Evolutionary conservation across 2,888 invertebrate genomes (phyloP).

Genomic region (Nephrotoma guestfalica): DNA sequence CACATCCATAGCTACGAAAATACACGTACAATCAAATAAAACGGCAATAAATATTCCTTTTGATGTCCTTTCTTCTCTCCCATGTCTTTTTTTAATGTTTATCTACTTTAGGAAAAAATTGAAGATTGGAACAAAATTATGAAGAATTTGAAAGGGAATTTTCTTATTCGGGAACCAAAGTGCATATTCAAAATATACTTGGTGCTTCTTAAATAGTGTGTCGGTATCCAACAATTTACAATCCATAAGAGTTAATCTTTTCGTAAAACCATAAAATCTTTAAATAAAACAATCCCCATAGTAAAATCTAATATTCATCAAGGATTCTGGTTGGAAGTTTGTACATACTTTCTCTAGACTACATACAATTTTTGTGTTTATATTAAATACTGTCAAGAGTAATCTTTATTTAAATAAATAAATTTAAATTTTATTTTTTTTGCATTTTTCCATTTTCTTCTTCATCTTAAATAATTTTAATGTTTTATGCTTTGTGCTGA

Average conservation of each 20-base stretch:
- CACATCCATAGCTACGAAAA: not conserved
- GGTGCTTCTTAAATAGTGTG: not conserved
- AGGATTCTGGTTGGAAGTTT: not conserved
- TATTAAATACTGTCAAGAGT: not conserved
- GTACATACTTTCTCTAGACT: not conserved
- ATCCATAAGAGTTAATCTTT: not conserved
- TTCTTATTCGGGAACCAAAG: too few species aligned
- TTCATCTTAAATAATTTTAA: not conserved
- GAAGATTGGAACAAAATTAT: not conserved
- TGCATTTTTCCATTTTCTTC: not conserved
- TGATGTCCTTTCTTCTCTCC: not conserved
- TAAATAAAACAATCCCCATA: not conserved
- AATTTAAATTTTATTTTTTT: not conserved
- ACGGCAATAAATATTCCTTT: not conserved
- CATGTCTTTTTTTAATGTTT: not conserved
- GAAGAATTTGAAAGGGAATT: not conserved
- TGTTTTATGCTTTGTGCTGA: not conserved
- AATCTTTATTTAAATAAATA: not conserved
- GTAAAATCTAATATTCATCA: not conserved
- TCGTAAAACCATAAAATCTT: not conserved
- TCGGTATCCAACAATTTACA: not conserved
- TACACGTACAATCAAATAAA: too few species aligned
- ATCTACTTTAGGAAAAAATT: not conserved
- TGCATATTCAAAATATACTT: not conserved
- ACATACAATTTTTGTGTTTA: not conserved